Percentiles rank a stretch among this genome's conserved stretches.
These are phyloP conservation scores for Hycleus phaleratus DNA, from an alignment of 1,140 invertebrate genomes.

Conservation along the genomic window DNA sequence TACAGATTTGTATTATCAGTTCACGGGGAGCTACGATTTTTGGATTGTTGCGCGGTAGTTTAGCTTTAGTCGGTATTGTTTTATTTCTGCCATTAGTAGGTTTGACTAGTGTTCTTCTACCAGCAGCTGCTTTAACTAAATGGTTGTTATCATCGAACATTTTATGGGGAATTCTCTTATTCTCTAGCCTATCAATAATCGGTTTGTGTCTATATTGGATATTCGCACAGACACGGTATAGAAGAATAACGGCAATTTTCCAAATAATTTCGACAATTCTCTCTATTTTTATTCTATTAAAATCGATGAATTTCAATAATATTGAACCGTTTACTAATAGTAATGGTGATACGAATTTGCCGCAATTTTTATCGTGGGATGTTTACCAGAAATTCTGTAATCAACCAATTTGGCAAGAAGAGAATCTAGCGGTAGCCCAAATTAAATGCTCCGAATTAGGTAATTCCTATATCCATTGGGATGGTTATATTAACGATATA, in stretches of 20 bases:
- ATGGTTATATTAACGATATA: constrained; percentile 62
- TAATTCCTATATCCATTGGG: constrained; percentile 58
- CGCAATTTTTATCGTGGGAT: constrained; percentile 48
- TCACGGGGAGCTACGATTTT: constrained; percentile 74
- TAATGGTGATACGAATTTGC: not conserved
- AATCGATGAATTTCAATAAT: constrained; percentile 6
- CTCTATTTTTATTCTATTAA: constrained; percentile 30
- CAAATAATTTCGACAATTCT: constrained; percentile 39
- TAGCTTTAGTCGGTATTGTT: constrained; percentile 68
- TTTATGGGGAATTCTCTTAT: constrained; percentile 50
- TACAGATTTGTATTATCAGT: constrained; percentile 71
- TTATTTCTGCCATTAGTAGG: constrained; percentile 71
- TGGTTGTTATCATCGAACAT: constrained; percentile 59
- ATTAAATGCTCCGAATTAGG: constrained; percentile 60
- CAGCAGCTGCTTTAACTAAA: constrained; percentile 62
- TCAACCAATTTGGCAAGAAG: constrained; percentile 56
- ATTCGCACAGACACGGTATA: constrained; percentile 48
- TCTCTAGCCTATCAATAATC: constrained; percentile 47
- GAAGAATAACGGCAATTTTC: constrained; percentile 54
- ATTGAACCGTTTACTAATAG: not conserved
- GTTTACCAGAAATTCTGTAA: constrained; percentile 65
- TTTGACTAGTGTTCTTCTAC: constrained; percentile 61
- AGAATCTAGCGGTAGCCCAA: constrained; percentile 58
- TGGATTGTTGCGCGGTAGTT: constrained; percentile 64
- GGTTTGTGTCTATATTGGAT: constrained; percentile 55